These are phyloP conservation scores for Oxycera nigricornis DNA, from an alignment of 2,888 invertebrate species.

Conservation along the genomic window DNA sequence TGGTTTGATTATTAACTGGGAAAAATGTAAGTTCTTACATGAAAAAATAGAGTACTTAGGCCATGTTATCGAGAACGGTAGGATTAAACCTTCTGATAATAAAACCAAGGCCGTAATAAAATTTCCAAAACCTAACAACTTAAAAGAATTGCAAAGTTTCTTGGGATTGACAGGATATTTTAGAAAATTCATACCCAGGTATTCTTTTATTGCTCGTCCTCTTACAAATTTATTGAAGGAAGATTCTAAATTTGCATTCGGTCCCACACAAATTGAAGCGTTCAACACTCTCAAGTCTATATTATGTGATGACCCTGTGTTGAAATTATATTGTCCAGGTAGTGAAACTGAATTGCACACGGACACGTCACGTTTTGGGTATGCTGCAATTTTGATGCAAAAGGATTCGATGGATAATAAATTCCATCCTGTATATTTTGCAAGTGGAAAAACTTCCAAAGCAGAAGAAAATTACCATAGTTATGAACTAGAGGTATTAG, in stretches of 20 bases:
- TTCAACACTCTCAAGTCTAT: not conserved
- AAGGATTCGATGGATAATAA: not conserved
- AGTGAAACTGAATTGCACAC: not conserved
- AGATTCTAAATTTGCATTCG: not conserved
- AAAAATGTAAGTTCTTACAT: slow-evolving; percentile 36
- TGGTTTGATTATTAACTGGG: slow-evolving; percentile 39
- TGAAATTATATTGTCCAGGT: not conserved
- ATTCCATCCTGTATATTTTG: not conserved
- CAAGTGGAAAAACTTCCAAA: no score
- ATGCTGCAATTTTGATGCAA: not conserved
- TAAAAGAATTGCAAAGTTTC: slow-evolving; percentile 42
- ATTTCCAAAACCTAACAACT: slow-evolving; percentile 41
- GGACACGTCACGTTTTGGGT: no score
- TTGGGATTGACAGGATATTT: slow-evolving; percentile 48
- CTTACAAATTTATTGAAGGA: slow-evolving; percentile 1
- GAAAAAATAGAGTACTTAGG: slow-evolving; percentile 41
- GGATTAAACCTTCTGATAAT: slow-evolving; percentile 35
- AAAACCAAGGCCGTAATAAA: slow-evolving; percentile 45
- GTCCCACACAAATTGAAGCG: no score
- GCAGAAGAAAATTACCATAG: no score
- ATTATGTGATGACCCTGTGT: not conserved
- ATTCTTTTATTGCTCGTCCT: no score
- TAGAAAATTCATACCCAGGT: slow-evolving; percentile 39
- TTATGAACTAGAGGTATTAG: no score
- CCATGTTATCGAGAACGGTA: slow-evolving; percentile 19